These are phyloP conservation scores for Phalacrocorax pelagicus DNA, from an alignment of 2,113 vertebrate species.

Conservation along the genomic window DNA sequence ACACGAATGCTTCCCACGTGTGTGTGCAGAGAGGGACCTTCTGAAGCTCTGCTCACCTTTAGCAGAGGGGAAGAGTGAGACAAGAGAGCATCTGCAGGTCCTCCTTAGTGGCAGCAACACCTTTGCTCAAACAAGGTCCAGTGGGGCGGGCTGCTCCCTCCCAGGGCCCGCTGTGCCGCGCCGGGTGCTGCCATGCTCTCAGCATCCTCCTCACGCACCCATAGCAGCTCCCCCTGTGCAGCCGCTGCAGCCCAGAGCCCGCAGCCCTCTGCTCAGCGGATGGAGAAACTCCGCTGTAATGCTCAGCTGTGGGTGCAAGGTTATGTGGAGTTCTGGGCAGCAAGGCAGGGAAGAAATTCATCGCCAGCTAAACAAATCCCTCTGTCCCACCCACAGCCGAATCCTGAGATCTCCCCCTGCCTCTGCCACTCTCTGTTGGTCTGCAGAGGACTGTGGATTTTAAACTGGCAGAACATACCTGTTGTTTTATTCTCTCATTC, in stretches of 20 bases:
- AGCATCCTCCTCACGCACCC: rapidly evolving
- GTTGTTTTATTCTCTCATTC: not conserved
- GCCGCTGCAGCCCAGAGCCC: not conserved
- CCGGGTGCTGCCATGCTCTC: not conserved
- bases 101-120: rapidly evolving
- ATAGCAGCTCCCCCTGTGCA: rapidly evolving
- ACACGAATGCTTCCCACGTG: rapidly evolving
- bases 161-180: rapidly evolving
- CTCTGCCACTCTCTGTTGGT: not conserved
- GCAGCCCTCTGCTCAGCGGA: not conserved
- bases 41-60: rapidly evolving
- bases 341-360: not conserved
- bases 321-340: not conserved
- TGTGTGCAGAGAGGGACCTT: not conserved
- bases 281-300: rapidly evolving
- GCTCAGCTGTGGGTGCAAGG: rapidly evolving
- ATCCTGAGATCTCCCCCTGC: not conserved
- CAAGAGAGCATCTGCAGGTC: not conserved
- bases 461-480: not conserved
- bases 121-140: too few relatives aligned
- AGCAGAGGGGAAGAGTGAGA: not conserved
- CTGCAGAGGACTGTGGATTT: not conserved
- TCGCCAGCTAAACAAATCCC: not conserved
- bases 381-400: not conserved
- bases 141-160: not conserved